Evolutionary conservation across 2,888 invertebrate genomes (phyloP).

Genomic region (Agrotis segetum): DNA sequence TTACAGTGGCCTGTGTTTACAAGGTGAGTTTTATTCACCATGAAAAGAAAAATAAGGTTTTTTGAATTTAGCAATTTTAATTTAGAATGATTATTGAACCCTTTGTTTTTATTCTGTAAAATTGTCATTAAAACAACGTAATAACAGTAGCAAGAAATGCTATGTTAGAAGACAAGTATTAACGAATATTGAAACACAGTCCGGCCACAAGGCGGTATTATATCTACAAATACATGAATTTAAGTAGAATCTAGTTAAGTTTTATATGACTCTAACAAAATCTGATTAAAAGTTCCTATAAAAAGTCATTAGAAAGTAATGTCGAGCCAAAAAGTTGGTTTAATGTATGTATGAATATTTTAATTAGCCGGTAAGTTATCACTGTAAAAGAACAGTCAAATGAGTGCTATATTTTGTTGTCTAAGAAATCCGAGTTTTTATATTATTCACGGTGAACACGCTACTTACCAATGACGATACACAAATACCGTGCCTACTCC

Average conservation of each 20-base stretch:
- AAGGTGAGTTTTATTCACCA: background rate
- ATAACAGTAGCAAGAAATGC: background rate
- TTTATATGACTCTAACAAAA: background rate
- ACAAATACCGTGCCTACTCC: background rate
- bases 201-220: slow-evolving; percentile 2
- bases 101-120: too few species aligned
- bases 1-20: slow-evolving; percentile 23
- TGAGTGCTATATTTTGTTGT: background rate
- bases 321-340: background rate
- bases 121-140: too few species aligned
- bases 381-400: background rate
- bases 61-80: too few species aligned
- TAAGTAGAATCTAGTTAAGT: slow-evolving; percentile 18
- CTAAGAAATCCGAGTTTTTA: background rate
- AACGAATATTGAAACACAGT: background rate
- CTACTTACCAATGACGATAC: background rate
- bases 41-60: too few species aligned
- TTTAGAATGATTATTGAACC: too few species aligned
- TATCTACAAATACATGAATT: background rate
- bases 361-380: slow-evolving; percentile 8
- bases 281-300: slow-evolving; percentile 23
- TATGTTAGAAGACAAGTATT: background rate
- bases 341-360: background rate
- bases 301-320: slow-evolving; percentile 13
- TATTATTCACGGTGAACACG: slow-evolving; percentile 1